phyloP scores from a whole-genome alignment of 2,888 invertebrate species.

The Hipparchia semele region DNA sequence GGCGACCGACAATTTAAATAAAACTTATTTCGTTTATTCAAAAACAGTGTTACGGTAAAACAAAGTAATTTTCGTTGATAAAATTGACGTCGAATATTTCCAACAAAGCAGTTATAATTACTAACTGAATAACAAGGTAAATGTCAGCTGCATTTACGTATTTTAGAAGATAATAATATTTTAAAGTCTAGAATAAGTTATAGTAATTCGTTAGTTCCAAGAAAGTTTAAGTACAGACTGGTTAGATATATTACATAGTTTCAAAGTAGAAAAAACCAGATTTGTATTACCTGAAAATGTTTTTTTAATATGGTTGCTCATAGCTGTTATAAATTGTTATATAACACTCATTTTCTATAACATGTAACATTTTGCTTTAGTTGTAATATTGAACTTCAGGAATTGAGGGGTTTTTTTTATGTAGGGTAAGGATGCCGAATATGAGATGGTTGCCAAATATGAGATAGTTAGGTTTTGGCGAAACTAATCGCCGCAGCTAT shows the following conservation, averaged over 20 bases:
- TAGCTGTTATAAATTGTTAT: not conserved
- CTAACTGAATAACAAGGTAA: not conserved
- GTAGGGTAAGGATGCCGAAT: no score
- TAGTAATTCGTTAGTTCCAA: conserved; percentile 10
- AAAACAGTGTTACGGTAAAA: no score
- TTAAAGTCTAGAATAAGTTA: conserved; percentile 6
- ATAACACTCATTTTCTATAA: not conserved
- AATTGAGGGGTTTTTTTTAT: not conserved
- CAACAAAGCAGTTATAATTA: not conserved
- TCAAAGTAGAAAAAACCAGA: not conserved
- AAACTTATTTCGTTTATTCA: no score
- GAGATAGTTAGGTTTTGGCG: no score
- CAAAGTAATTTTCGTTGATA: no score
- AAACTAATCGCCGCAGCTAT: no score
- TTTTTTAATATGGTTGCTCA: not conserved
- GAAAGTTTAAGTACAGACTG: conserved; percentile 9
- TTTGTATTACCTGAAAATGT: not conserved
- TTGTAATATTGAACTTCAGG: not conserved
- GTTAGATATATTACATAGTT: not conserved
- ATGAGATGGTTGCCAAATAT: no score
- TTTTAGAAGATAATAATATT: not conserved
- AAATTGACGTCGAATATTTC: not conserved
- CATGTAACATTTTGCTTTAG: not conserved
- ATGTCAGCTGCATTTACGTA: not conserved
- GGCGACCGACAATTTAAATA: no score